Base-by-base conservation (phyloP, 2,888 invertebrate genomes). In the Gibbula magus region DNA sequence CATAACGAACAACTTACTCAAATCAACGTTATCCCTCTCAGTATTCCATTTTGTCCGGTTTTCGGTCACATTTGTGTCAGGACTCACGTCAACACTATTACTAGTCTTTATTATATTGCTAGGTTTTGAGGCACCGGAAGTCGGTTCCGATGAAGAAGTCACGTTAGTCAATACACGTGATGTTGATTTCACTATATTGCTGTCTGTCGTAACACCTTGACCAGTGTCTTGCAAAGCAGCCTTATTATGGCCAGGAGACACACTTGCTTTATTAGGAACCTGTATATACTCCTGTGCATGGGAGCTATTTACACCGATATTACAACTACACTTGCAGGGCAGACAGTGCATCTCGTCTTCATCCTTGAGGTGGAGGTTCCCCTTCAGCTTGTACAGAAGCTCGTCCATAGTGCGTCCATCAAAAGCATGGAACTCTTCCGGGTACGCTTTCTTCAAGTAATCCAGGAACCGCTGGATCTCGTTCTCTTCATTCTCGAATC, bases 401-500 rank as follows among this genome's bases (percentile, higher is more conserved):
- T 86, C 86, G 53, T 85, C 81, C 56, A 88, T 77, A 5, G 83
- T 82, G 25, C 80, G 78, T 20, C 81, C 85, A 29, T 86, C 85
- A 10, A 81, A 79, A 18, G 81, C 78, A 29, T 76, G 73, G 78
- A 87, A 86, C 51, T 84, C 80, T 16, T 81, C 83, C 0, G 88
- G 88, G 67, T 86, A 84, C 52, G 83, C 80, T 22, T 79, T 61
- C 56, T 82, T 82, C 78, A 88, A 81, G 80, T 86, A 84, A 2
- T 79, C 77, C 16, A 87, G 82, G 56, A 89, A 89, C 25, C 85
- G 80, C 74, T 82, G 75, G n/a, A 89, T 75, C 74, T 88, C 87
- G 13, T 81, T 79, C 67, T 87, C 89, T 67, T 89, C 88, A 66
- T 88, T 87, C 67, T 89, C 88, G 80, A 88, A 88, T 16, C 88